phyloP scores from a whole-genome alignment of 2,113 vertebrate species.

The Dolichotis patagonum region DNA sequence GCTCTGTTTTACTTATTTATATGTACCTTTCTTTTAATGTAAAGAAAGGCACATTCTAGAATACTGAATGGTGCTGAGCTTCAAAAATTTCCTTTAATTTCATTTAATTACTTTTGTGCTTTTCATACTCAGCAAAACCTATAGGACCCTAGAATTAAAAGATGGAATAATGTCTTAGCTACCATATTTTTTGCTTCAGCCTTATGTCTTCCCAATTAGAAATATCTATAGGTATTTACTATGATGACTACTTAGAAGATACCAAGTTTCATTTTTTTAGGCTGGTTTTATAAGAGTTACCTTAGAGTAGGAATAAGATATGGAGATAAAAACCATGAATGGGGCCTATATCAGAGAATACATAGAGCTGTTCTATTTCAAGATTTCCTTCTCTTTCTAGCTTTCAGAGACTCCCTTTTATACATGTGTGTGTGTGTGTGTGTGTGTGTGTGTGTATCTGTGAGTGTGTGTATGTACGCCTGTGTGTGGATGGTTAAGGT shows the following conservation, averaged over 20 bases:
- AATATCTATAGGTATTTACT: not conserved
- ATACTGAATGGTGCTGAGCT: not conserved
- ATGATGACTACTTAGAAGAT: conserved; percentile 37
- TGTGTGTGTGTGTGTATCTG: not conserved
- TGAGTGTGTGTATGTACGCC: not conserved
- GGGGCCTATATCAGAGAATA: not conserved
- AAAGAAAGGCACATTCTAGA: not conserved
- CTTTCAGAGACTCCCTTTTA: not conserved
- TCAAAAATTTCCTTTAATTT: conserved; percentile 13
- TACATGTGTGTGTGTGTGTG: not conserved
- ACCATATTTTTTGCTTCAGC: not conserved
- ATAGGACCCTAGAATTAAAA: not conserved
- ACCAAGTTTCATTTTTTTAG: not conserved
- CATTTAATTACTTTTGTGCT: not conserved
- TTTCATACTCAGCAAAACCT: not conserved
- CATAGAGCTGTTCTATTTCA: conserved; percentile 37
- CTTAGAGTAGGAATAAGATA: not conserved
- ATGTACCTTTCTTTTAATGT: not conserved
- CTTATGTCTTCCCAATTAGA: conserved; percentile 5
- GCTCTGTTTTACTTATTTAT: conserved; percentile 4
- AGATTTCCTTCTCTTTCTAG: not conserved
- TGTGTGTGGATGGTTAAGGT: not conserved
- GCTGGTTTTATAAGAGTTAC: conserved; percentile 24
- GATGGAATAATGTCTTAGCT: not conserved
- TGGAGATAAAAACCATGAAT: not conserved